phyloP scores from a whole-genome alignment of 2,797 vertebrate species.

The Erethizon dorsatum region DNA sequence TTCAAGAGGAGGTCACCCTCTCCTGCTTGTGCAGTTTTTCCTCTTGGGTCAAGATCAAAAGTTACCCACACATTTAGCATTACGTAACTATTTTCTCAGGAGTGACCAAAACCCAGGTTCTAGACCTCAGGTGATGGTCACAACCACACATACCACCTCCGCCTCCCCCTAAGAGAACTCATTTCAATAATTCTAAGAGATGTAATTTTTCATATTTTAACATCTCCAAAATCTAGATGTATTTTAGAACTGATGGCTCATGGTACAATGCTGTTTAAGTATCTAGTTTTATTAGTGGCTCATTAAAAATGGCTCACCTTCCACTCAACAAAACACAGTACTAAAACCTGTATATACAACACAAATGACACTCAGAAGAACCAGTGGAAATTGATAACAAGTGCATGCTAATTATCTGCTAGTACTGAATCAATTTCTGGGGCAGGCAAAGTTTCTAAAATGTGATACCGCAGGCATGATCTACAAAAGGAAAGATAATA shows the following conservation, averaged over 20 bases:
- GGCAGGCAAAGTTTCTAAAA: neutral
- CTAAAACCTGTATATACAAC: neutral
- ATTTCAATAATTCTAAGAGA: neutral
- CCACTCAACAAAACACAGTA: neutral
- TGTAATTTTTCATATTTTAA: neutral
- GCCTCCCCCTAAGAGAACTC: neutral
- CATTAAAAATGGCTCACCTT: neutral
- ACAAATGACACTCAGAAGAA: neutral
- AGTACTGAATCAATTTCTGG: neutral
- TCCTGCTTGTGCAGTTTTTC: neutral
- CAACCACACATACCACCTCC: neutral
- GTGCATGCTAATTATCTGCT: neutral
- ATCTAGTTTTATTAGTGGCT: neutral
- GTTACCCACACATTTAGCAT: neutral
- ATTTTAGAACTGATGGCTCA: neutral
- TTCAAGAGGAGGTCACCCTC: neutral
- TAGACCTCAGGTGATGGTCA: neutral
- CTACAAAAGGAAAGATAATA: neutral
- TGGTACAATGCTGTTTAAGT: neutral
- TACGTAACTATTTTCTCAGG: neutral
- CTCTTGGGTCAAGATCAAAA: neutral
- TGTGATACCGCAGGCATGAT: neutral
- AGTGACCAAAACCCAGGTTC: neutral
- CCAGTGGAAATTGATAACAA: neutral
- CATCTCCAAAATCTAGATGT: neutral